Base-by-base conservation (phyloP, 1,140 invertebrate species). In the Psilanteris sp. region DNA sequence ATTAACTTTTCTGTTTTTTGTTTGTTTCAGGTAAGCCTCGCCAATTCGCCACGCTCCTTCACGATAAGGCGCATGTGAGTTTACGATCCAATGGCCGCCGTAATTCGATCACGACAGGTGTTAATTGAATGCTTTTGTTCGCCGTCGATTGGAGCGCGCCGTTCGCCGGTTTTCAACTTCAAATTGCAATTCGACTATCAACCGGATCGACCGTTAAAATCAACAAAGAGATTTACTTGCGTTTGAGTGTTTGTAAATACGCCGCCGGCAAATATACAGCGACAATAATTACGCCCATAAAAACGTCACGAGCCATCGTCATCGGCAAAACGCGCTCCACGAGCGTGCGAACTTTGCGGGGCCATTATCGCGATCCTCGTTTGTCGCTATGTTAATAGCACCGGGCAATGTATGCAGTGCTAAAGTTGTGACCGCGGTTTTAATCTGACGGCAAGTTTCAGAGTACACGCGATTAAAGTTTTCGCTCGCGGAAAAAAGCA, bases 11-110 rank as follows among this genome's bases (percentile, higher is more conserved):
- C 10, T 5, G 32, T 29, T 68, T 77, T 26, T 72, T 20, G n/a
- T 81, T 59, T 83, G 80, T 84, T 84, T 13, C 79, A 83, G 83
- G 83, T 84, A 84, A 84, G 83, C 79, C 14, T 55, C 15, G 1
- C 10, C 8, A 10, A 34, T 52, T 50, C 18, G 15, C 15, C 18
- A 37, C 31, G 1, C 18, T 11, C 11, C 7, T 26, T 9, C 9
- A 8, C 18, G 8, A 31, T 27, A 36, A 52, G 20, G 22, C 16
- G 5, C 39, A 34, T 13, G 31, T 26, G 1, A 46, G 41, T 62
- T 16, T 14, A 20, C 43, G 3, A 22, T n/a, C 7, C 41, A 15
- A 14, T 11, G 10, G 3, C 9, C 6, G 16, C 32, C 13, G 4
- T 10, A 52, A 36, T 8, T 41, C 13, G 15, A 29, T 20, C 9